These are phyloP conservation scores for Caenorhabditis angaria DNA, from an alignment of 2,888 invertebrate species.

Conservation along the genomic window DNA sequence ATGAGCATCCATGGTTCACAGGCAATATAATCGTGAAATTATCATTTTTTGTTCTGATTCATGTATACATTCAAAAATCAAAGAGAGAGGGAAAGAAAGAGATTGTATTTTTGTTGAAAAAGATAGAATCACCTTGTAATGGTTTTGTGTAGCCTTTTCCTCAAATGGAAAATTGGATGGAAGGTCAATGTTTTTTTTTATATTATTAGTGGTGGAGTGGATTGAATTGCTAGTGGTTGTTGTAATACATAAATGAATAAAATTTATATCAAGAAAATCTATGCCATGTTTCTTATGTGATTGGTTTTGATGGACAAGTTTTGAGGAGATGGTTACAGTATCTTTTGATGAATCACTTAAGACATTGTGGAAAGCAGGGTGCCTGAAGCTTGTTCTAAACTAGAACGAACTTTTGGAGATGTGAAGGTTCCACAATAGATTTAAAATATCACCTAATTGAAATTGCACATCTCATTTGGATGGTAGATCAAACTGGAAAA, in stretches of 20 bases:
- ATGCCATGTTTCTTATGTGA: neutral
- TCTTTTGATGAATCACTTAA: neutral
- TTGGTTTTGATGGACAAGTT: neutral
- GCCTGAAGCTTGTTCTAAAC: too few relatives aligned
- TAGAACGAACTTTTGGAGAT: too few relatives aligned
- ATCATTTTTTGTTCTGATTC: neutral
- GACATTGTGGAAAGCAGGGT: too few relatives aligned
- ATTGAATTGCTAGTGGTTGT: neutral
- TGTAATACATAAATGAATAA: too few relatives aligned
- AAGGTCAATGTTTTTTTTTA: constrained; percentile 2
- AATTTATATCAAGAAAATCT: constrained; percentile 1
- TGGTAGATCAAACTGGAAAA: too few relatives aligned
- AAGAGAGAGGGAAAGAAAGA: neutral
- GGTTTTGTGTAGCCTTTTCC: neutral
- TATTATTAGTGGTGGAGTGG: too few relatives aligned
- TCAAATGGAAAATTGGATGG: constrained; percentile 4
- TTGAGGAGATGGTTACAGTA: neutral
- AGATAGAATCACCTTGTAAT: neutral
- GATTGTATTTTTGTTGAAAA: neutral
- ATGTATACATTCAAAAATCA: neutral
- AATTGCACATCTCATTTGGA: too few relatives aligned
- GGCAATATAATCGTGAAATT: neutral
- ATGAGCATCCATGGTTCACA: neutral
- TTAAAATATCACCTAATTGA: too few relatives aligned
- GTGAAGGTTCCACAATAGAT: too few relatives aligned